Evolutionary conservation across 1,140 invertebrate genomes (phyloP).

Genomic region (Pseudomyrmex dendroicus): DNA sequence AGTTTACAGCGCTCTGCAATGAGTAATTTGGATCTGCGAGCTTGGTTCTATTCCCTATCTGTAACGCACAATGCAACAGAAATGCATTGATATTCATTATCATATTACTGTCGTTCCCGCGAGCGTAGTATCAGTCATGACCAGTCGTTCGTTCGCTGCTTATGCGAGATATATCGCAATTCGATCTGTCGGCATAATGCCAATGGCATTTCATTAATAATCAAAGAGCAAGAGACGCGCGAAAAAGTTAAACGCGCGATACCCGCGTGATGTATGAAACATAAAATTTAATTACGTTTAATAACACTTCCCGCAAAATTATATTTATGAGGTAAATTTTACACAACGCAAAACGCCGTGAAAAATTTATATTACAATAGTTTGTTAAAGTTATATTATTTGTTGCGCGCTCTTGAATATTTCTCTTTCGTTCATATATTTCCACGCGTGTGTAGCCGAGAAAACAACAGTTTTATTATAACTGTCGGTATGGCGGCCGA

Average conservation of each 20-base stretch:
- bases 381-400: background rate
- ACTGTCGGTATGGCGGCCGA: too few species aligned
- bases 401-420: background rate
- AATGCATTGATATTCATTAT: constrained; percentile 39
- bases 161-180: constrained; percentile 36
- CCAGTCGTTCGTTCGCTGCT: background rate
- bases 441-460: background rate
- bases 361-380: constrained; percentile 19
- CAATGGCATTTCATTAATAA: constrained; percentile 59
- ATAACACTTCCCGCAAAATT: constrained; percentile 8
- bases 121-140: constrained; percentile 8
- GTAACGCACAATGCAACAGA: background rate
- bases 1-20: too few species aligned
- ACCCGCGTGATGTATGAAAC: background rate
- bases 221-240: background rate
- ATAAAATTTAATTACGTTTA: constrained; percentile 37
- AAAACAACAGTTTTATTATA: background rate
- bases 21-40: background rate
- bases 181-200: background rate
- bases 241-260: constrained; percentile 15
- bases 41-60: constrained; percentile 18
- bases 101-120: constrained; percentile 48
- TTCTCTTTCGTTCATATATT: background rate
- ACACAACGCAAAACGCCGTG: background rate
- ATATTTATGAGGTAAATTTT: constrained; percentile 14